Percentiles rank a stretch among this genome's conserved stretches.
Conservation (phyloP, 2,888 invertebrate species). For the Synergus japonicus region DNA sequence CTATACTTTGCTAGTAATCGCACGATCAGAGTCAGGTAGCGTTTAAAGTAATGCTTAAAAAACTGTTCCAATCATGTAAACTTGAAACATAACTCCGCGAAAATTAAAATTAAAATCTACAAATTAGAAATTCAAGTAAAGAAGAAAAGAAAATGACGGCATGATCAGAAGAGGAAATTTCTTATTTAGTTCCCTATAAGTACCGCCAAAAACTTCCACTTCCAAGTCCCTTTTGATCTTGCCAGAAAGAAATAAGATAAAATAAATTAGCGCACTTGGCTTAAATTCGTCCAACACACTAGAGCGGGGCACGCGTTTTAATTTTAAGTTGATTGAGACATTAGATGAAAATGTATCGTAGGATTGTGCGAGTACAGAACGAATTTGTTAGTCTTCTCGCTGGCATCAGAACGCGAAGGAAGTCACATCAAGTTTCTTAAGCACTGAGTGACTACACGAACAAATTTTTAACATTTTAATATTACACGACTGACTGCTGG, state of each 20-base stretch:
- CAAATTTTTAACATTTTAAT: conserved; percentile 56
- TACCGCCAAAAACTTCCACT: not conserved
- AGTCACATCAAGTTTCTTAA: conserved; percentile 32
- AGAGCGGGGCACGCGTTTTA: conserved; percentile 30
- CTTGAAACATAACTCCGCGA: conserved; percentile 23
- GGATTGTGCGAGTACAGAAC: conserved; percentile 11
- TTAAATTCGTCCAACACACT: conserved; percentile 24
- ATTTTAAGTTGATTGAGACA: conserved; percentile 25
- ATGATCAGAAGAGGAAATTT: conserved; percentile 19
- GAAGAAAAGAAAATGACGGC: not conserved
- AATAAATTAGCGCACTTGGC: conserved; percentile 36
- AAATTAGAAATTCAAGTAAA: conserved; percentile 2
- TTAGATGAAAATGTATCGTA: not conserved
- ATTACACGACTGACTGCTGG: conserved; percentile 72
- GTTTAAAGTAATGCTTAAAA: conserved; percentile 21
- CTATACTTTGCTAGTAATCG: not conserved
- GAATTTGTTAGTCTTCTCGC: conserved; percentile 18
- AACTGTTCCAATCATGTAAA: conserved; percentile 14
- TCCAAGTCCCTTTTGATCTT: conserved; percentile 14
- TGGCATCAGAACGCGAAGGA: conserved; percentile 21
- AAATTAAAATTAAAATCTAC: not conserved
- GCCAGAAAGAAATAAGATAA: conserved; percentile 23
- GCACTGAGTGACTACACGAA: conserved; percentile 23
- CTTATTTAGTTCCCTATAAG: not conserved
- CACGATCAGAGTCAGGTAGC: conserved; percentile 8